phyloP scores from a whole-genome alignment of 2,797 vertebrate genomes.

The Crax fasciolata region DNA sequence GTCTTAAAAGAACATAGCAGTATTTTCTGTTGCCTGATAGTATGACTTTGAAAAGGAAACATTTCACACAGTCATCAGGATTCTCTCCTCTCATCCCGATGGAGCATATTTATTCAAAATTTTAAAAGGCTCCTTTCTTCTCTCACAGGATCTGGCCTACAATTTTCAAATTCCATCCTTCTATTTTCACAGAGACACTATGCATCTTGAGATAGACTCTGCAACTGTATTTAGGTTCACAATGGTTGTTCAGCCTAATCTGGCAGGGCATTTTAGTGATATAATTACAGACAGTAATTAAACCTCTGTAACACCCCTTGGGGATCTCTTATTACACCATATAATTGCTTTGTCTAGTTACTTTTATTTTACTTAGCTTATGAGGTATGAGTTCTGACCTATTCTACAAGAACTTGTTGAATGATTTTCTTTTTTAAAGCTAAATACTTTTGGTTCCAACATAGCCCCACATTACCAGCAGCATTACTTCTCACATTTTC shows the following conservation, averaged over 20 bases:
- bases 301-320: background rate
- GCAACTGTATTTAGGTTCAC: background rate
- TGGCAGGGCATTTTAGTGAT: background rate
- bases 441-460: background rate
- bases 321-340: background rate
- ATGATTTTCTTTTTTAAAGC: background rate
- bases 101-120: background rate
- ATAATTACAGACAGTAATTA: background rate
- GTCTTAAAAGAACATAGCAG: background rate
- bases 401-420: background rate
- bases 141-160: background rate
- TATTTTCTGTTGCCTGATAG: background rate
- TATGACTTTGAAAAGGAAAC: background rate
- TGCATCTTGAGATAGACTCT: background rate
- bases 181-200: background rate
- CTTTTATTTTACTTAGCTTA: background rate
- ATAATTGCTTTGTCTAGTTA: background rate
- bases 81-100: accelerated
- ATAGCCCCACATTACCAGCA: background rate
- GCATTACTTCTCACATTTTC: background rate
- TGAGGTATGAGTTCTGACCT: background rate
- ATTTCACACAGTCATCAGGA: background rate
- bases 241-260: background rate
- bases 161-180: background rate
- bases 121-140: background rate